Base-by-base conservation (phyloP, 2,113 vertebrate genomes). In the Gallinago media region DNA sequence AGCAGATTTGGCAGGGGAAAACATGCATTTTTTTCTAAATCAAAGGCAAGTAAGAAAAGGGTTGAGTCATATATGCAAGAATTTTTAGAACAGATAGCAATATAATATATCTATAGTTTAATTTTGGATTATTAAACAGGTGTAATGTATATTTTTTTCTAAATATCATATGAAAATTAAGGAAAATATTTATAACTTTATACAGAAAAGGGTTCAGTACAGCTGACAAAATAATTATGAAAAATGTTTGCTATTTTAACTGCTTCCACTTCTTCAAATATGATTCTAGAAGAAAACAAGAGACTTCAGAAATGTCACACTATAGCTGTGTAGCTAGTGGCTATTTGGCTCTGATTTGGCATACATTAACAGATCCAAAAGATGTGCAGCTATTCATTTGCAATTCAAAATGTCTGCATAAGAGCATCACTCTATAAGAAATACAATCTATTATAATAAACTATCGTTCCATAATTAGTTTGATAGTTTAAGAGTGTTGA, bases 381-480 rank as follows among this genome's bases (percentile, higher is more conserved):
- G 47, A 89, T 19, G n/a, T 42, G 47, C 52, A 92, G 29, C 44
- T 70, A 70, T 42, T 85, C 16, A 80, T 92, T 89, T 94, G 79
- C 67, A 87, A 94, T 86, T 86, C 59, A 93, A 96, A 95, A 92
- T n/a, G 4, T 11, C 55, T 85, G 14, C 46, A n/a, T 73, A 88
- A 78, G 13, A 40, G 3, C 46, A 67, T 18, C 20, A 78, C 46
- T 84, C 32, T 40, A 9, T 44, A 89, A 67, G 89, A 92, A 76
- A 93, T 38, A 49, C 4, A 74, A 34, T 75, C 38, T 68, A 20
- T 70, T 96, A 44, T 44, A 92, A 83, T 34, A 94, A 83, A 85
- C 27, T 49, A 88, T 13, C 31, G 63, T 47, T 79, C 27, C 62
- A 14, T 71, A 63, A 46, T 68, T 34, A 79, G 2, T 81, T 91